Base-by-base conservation (phyloP, 2,797 vertebrate genomes). In the Gymnoscopelus microlampas region DNA sequence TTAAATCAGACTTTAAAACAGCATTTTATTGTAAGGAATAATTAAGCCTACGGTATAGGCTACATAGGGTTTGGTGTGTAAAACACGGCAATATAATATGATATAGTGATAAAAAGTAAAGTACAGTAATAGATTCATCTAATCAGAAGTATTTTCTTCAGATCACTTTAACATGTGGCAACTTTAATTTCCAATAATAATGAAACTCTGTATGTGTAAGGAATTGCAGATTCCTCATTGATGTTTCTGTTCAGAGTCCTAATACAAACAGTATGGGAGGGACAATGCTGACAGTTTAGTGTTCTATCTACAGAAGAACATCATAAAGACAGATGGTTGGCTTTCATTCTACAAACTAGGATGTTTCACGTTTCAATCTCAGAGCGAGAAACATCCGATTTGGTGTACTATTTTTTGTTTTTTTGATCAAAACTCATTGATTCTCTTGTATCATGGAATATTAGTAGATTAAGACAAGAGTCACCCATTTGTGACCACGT, bases 311-410 rank as follows among this genome's bases (percentile, higher is more conserved):
- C 83, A 83, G 79, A 83, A 60, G 77, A 88, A 85, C 87, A 83
- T 79, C 84, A 72, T 70, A 82, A 87, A 90, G 91, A 77, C 93
- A 94, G 94, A 94, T 94, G 93, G 93, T 73, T 68, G 69, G 66
- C 82, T 90, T 91, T 92, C 78, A 88, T 91, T 88, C 82, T 78
- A 58, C 71, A 84, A 85, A 89, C 88, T 80, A 81, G 76, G 85
- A 89, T 85, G 84, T 90, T 90, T 89, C 79, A 75, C 63, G 78
- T 89, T 89, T 89, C 83, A 85, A 64, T 88, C 85, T 80, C 29
- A 79, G 77, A 86, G 39, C 39, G 39, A 44, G 71, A 87, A 93
- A 87, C 88, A 89, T 90, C 83, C 87, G 83, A 93, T 89, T 84
- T 71, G 75, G 76, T 58, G 80, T 85, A 39, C 72, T 81, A 78